Base-by-base conservation (phyloP, 2,797 vertebrate species). In the Thamnophis elegans region DNA sequence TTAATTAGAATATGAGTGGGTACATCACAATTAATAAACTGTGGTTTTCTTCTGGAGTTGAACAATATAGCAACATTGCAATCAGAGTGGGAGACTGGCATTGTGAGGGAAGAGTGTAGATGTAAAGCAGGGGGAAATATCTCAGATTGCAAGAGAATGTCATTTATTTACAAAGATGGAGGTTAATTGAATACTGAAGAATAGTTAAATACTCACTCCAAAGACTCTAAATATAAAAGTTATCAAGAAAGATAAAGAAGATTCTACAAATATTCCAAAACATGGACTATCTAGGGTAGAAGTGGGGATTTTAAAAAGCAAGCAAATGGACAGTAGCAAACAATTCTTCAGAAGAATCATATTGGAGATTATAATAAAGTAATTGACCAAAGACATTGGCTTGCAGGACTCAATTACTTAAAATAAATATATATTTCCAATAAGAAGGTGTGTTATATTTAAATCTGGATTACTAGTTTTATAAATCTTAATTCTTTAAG, bases 401-500 rank as follows among this genome's bases (percentile, higher is more conserved):
- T 28, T 5, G 36, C 82, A 60, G 58, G 10, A 82, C 10, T 85
- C 42, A 36, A 59, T 54, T 36, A 89, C 58, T 26, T 55, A 51
- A 36, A 89, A 90, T 59, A 91, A 91, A 16, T 12, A 6, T 93
- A 58, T 18, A n/a, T n/a, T 18, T 85, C 32, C 60, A 88, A 87
- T 14, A 10, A 59, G 8, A n/a, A 6, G 22, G 42, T 25, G 10
- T 82, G 78, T 47, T 51, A 32, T 58, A 88, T 78, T 95, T 95
- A 93, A 94, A 36, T 94, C 92, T 90, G 90, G 59, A 12, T 91
- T 92, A 91, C 92, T n/a, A 60, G 22, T 5, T 94, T 95, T 89
- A 42, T 36, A 53, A 86, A 89, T 56, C 94, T 94, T 95, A 95
- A 91, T 95, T 93, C 78, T 90, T 92, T 22, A 94, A 65, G 90